Evolutionary conservation across 1,140 invertebrate species (phyloP).

Genomic region (Chlorops oryzae): DNA sequence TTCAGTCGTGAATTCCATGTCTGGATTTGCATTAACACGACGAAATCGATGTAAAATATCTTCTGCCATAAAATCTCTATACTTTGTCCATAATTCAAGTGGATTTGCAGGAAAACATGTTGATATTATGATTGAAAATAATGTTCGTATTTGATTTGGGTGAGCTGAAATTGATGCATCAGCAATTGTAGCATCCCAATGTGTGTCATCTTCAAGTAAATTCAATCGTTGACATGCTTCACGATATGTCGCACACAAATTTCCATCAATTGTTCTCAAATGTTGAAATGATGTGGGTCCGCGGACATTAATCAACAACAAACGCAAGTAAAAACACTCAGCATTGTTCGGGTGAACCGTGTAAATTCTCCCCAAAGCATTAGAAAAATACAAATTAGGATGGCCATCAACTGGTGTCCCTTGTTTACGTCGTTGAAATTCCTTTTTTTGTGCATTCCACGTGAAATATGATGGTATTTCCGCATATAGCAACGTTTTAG

Average conservation of each 20-base stretch:
- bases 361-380: slow-evolving; percentile 44
- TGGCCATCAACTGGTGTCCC: slow-evolving; percentile 24
- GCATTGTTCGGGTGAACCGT: slow-evolving; percentile 38
- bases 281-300: slow-evolving; percentile 14
- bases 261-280: slow-evolving; percentile 28
- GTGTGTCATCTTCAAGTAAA: slow-evolving; percentile 36
- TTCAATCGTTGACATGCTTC: slow-evolving; percentile 37
- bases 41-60: no score
- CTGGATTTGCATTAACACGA: no score
- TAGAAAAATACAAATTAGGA: slow-evolving; percentile 25
- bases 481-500: no score
- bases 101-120: no score
- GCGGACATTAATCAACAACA: slow-evolving; percentile 36
- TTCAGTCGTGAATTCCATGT: no score
- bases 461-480: no score
- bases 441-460: no score
- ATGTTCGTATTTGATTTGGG: no score
- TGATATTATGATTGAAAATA: no score
- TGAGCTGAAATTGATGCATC: slow-evolving; percentile 35
- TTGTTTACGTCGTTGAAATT: slow-evolving; percentile 8
- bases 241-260: slow-evolving; percentile 37
- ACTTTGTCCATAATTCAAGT: no score
- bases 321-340: slow-evolving; percentile 45
- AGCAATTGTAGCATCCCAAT: slow-evolving; percentile 33
- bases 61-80: no score